A percentile compares a stretch with the other conserved stretches of the same genome.
These are phyloP conservation scores for Dendroctonus valens DNA, from an alignment of 1,140 invertebrate genomes.

Conservation along the genomic window DNA sequence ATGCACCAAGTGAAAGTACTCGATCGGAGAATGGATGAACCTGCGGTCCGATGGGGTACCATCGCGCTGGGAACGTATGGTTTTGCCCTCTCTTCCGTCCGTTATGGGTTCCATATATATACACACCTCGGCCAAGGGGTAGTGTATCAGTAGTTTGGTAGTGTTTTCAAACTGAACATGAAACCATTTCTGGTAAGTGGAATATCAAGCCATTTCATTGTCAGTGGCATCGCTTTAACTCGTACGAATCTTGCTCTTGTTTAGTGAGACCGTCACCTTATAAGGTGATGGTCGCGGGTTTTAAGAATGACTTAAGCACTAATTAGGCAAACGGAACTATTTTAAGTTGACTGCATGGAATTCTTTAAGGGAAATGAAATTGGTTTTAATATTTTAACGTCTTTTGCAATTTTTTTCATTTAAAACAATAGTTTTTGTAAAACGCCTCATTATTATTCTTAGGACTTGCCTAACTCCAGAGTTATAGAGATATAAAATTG, in stretches of 20 bases:
- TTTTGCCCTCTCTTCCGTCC: constrained; percentile 40
- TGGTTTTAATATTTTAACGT: too few species aligned
- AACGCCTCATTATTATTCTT: too few species aligned
- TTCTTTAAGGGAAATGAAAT: too few species aligned
- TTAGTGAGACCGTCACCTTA: too few species aligned
- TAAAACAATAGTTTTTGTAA: too few species aligned
- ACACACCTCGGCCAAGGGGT: constrained; percentile 40
- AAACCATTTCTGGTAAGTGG: constrained; percentile 43
- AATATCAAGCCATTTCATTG: not conserved
- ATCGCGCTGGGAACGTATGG: constrained; percentile 12
- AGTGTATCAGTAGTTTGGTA: constrained; percentile 40
- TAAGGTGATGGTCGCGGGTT: too few species aligned
- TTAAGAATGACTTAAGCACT: too few species aligned
- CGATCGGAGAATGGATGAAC: constrained; percentile 23
- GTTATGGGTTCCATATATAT: constrained; percentile 37
- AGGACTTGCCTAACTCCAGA: too few species aligned
- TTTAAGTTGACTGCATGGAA: too few species aligned
- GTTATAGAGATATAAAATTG: too few species aligned
- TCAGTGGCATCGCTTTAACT: not conserved
- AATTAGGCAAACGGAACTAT: too few species aligned
- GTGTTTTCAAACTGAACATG: constrained; percentile 39
- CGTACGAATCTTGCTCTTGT: not conserved
- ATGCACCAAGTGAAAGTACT: constrained; percentile 44
- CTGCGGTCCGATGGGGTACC: constrained; percentile 16
- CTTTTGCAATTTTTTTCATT: too few species aligned